Evolutionary conservation across 2,797 vertebrate genomes (phyloP), one percentile per base, ranked within the genome.

Genomic region (Epinephelus awoara): DNA sequence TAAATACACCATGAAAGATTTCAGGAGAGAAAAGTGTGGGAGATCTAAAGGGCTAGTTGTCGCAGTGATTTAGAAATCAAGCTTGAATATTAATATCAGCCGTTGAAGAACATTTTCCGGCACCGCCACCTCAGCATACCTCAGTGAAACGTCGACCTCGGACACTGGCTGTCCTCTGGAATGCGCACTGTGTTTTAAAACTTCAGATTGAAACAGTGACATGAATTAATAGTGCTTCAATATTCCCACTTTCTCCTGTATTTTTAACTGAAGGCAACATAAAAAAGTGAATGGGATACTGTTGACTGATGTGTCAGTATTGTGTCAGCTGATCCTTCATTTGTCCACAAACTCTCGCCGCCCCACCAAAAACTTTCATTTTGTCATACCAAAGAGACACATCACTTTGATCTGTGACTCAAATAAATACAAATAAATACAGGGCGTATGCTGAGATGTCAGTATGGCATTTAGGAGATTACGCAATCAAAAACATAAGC

Each of bases 381-480:
- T 72, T 59, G 54, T 65, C 15, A 80, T 40, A 56, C 21, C 17
- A 77, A 72, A 75, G 21, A 73, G 50, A 75, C 18, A 21, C 12
- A 29, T 56, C 25, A 38, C 15, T 67, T 75, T 82, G 67, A 89
- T 72, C n/a, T 56, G 77, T 50, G 67, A 69, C 47, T 71, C 13
- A 82, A 87, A 94, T 87, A 93, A 85, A 91, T 90, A 89, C 7
- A 64, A 75, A 88, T 86, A 81, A 65, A 90, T 88, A 71, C 42
- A 75, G 65, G 17, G 70, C 12, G 47, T 51, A 80, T 76, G 49
- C 18, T 52, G 25, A 51, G 67, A 82, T 64, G 69, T 80, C 56
- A 85, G 84, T 64, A 51, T 75, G 52, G 49, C 21, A 58, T 80
- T 74, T 23, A 62, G 72, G 52, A 58, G 42, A 76, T 52, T 23